Evolutionary conservation across 1,140 invertebrate species (phyloP), one percentile per base, ranked within the genome.

Genomic region (Drosophila dunni): DNA sequence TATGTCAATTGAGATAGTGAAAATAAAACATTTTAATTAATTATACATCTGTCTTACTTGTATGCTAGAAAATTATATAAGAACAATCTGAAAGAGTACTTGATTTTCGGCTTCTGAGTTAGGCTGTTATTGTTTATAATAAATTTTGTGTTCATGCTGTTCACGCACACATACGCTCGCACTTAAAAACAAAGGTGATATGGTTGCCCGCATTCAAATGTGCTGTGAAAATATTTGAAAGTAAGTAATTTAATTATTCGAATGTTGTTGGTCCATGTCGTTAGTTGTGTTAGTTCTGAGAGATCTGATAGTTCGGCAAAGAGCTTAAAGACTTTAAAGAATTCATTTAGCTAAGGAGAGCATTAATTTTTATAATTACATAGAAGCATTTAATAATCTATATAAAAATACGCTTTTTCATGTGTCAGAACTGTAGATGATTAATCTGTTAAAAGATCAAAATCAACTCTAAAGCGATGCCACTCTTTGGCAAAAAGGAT

Each of bases 401-500:
- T 29, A 29, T 29, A 29, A 11, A 40, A 40, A 40, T 10, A 13
- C 6, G 6, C n/a, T 42, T 13, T 42, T 13, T 42, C n/a, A n/a
- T 13, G n/a, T 42, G n/a, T 13, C 40, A 42, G 40, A 10, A 42
- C n/a, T 42, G 6, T 42, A 42, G n/a, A 42, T 42, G 40, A 13
- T 13, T n/a, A 42, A 13, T 15, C 15, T 40, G 17, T 56, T 33
- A n/a, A 13, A 46, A 36, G 7, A 11, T 46, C 34, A 24, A 3
- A 29, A 20, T n/a, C 29, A 33, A 60, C 33, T 54, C 40, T 46
- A 54, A 71, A 71, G 77, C 45, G 8, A 97, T 98, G 97, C 97
- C 97, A 93, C 94, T 98, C 67, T 98, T 98, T 94, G 96, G 97
- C 71, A 97, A 97, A 93, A 97, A 97, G 91, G 96, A 97, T 92